Conservation (phyloP, 2,797 vertebrate genomes). For the Danio tinwini region DNA sequence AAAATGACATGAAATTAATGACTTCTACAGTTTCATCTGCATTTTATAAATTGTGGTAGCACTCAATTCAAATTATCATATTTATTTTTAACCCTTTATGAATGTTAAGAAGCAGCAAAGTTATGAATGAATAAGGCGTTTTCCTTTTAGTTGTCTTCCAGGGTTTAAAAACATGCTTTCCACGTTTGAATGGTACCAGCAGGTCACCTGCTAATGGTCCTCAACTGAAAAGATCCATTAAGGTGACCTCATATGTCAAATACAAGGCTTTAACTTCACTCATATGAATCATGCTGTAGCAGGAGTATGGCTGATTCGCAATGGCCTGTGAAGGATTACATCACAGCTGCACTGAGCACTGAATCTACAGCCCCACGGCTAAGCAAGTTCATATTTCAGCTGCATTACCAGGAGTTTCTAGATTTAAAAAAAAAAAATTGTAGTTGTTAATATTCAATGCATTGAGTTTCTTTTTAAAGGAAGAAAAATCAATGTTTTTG, state of each 20-base stretch:
- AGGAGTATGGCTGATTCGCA: background rate
- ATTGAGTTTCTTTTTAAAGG: background rate
- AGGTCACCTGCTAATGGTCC: background rate
- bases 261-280: background rate
- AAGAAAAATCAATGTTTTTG: too few species aligned
- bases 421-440: too few species aligned
- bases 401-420: background rate
- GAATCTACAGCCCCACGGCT: conserved; percentile 10
- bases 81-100: too few species aligned
- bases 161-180: too few species aligned
- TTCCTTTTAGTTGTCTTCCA: too few species aligned
- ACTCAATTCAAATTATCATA: too few species aligned
- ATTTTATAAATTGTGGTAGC: too few species aligned
- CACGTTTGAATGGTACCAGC: background rate
- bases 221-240: background rate
- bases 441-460: background rate
- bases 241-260: background rate
- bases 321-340: conserved; percentile 14
- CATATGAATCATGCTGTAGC: background rate
- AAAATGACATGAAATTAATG: too few species aligned
- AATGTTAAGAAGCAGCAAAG: too few species aligned
- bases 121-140: too few species aligned
- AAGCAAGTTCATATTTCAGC: conserved; percentile 10
- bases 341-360: conserved; percentile 6
- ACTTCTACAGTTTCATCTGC: too few species aligned